phyloP scores from a whole-genome alignment of 2,797 vertebrate species.

The Sparidentex hasta region DNA sequence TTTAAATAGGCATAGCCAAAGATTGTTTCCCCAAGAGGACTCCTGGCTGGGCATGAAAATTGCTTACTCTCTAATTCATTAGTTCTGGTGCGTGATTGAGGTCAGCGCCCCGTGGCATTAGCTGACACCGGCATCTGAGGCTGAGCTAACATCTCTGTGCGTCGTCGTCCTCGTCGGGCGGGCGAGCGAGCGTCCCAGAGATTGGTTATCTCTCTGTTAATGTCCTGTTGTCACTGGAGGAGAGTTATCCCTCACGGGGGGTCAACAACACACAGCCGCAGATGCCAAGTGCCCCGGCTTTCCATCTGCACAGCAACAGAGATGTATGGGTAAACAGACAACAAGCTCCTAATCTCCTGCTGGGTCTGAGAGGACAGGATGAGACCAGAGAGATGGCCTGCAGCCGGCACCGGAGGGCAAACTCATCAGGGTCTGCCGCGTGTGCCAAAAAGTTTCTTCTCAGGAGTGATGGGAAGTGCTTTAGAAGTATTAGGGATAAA shows the following conservation, averaged over 20 bases:
- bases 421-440: conserved; percentile 76
- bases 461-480: conserved; percentile 71
- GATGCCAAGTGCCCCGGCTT: conserved; percentile 70
- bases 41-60: conserved; percentile 73
- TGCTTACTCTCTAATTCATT: conserved; percentile 82
- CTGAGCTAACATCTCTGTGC: conserved; percentile 56
- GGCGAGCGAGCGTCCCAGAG: conserved; percentile 45
- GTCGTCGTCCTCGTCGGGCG: conserved; percentile 33
- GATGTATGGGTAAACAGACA: conserved; percentile 79
- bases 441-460: conserved; percentile 74
- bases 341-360: conserved; percentile 82
- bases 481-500: conserved; percentile 74
- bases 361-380: conserved; percentile 76
- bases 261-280: conserved; percentile 58
- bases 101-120: conserved; percentile 72
- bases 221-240: conserved; percentile 76
- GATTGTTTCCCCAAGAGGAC: conserved; percentile 75
- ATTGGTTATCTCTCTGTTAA: conserved; percentile 73
- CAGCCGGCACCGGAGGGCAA: conserved; percentile 70
- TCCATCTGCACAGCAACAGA: conserved; percentile 80
- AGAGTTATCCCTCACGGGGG: conserved; percentile 70
- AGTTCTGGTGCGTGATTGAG: conserved; percentile 79
- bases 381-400: conserved; percentile 71
- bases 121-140: conserved; percentile 64
- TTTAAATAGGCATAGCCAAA: conserved; percentile 83